Conservation (phyloP, 2,797 vertebrate genomes). For the Chloroceryle amazona region DNA sequence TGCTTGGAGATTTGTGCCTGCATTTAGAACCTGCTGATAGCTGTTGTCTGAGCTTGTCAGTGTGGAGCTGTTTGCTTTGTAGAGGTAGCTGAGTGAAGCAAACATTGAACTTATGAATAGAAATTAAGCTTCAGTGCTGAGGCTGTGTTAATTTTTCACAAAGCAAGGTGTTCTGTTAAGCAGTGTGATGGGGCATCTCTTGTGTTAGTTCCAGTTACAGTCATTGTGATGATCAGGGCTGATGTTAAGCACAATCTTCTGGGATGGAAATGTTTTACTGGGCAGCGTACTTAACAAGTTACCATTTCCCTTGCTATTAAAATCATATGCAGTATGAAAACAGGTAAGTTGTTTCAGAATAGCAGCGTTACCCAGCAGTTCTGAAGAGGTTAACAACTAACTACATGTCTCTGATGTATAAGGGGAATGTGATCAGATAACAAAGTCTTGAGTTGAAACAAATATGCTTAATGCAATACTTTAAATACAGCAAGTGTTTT, state of each 20-base stretch:
- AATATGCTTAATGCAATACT: fast-evolving
- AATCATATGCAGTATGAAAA: neutral
- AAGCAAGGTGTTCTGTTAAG: neutral
- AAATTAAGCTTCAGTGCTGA: neutral
- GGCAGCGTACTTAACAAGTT: neutral
- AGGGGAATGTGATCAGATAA: neutral
- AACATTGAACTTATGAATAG: neutral
- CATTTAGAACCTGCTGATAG: neutral
- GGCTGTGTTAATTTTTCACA: fast-evolving
- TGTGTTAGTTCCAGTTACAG: neutral
- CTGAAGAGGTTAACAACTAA: neutral
- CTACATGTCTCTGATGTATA: neutral
- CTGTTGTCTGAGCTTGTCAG: neutral
- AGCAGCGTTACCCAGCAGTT: neutral
- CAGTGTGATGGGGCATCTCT: neutral
- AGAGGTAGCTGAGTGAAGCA: neutral
- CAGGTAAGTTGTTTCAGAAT: neutral
- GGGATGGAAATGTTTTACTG: neutral
- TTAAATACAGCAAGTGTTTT: neutral
- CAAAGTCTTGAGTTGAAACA: neutral
- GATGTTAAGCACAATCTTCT: neutral
- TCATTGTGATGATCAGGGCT: neutral
- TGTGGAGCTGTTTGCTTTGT: neutral
- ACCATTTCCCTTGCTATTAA: neutral
- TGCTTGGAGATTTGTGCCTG: neutral